Evolutionary conservation across 2,797 vertebrate genomes (phyloP).

Genomic region (Picus viridis): DNA sequence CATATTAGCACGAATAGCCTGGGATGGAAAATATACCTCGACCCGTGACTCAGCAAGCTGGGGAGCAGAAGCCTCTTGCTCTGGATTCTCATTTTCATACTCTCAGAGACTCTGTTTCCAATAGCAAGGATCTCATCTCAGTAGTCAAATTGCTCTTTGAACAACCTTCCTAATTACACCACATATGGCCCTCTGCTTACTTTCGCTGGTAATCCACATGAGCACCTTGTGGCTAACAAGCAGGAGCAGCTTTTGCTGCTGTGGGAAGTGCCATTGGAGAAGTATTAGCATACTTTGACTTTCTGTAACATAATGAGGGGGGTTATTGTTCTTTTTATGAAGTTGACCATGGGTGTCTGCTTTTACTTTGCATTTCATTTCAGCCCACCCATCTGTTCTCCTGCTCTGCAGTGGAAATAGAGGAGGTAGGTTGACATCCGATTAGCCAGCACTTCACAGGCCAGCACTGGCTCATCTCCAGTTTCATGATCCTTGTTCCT

Average conservation of each 20-base stretch:
- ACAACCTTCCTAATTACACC: slow-evolving; percentile 14
- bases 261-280: neutral
- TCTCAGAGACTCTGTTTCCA: neutral
- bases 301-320: neutral
- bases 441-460: neutral
- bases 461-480: neutral
- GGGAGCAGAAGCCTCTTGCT: neutral
- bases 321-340: neutral
- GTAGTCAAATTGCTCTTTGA: slow-evolving; percentile 1
- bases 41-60: slow-evolving; percentile 27
- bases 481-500: neutral
- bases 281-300: neutral
- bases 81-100: neutral
- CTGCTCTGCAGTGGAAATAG: neutral
- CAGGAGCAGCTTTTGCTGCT: slow-evolving; percentile 15
- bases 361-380: slow-evolving; percentile 21
- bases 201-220: slow-evolving; percentile 5
- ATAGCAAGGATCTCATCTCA: neutral
- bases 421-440: neutral
- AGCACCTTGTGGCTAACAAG: slow-evolving; percentile 1
- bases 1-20: slow-evolving; percentile 9
- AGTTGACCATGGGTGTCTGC: neutral
- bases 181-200: neutral
- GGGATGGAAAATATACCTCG: neutral
- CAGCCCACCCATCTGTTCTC: slow-evolving; percentile 27